Conservation (phyloP, 2,113 vertebrate species). For the Cryptotis parvus region DNA sequence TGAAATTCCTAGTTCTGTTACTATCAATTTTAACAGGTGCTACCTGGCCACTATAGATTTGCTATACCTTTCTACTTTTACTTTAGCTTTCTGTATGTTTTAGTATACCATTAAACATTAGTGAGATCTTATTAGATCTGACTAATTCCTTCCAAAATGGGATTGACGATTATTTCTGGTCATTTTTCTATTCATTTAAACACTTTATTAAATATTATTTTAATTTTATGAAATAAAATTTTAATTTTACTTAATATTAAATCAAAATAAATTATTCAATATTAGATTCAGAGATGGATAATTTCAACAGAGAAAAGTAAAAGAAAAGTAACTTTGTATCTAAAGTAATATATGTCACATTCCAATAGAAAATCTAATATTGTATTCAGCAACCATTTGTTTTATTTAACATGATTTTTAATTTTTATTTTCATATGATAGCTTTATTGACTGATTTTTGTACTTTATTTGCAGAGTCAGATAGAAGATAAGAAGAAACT, state of each 20-base stretch:
- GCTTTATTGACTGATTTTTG: not conserved
- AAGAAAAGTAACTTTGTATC: not conserved
- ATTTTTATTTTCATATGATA: not conserved
- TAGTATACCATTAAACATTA: constrained; percentile 11
- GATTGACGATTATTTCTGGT: constrained; percentile 22
- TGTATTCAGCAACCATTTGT: not conserved
- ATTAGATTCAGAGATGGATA: not conserved
- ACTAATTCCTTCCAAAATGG: constrained; percentile 7
- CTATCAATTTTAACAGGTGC: not conserved
- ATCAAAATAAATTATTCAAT: not conserved
- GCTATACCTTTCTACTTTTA: not conserved
- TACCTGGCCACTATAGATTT: not conserved
- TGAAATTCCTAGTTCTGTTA: rapidly evolving
- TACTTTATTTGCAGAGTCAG: not conserved
- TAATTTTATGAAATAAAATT: no score
- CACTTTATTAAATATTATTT: no score
- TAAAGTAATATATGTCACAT: not conserved
- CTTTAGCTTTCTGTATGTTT: constrained; percentile 13
- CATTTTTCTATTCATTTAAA: not conserved
- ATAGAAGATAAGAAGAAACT: not conserved
- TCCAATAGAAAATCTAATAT: not conserved
- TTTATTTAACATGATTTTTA: not conserved
- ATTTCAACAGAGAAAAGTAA: not conserved
- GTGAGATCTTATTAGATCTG: constrained; percentile 27
- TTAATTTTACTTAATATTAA: no score